Evolutionary conservation across 2,888 invertebrate species (phyloP), one percentile per base, ranked within the genome.

Genomic region (Aethes cnicana): DNA sequence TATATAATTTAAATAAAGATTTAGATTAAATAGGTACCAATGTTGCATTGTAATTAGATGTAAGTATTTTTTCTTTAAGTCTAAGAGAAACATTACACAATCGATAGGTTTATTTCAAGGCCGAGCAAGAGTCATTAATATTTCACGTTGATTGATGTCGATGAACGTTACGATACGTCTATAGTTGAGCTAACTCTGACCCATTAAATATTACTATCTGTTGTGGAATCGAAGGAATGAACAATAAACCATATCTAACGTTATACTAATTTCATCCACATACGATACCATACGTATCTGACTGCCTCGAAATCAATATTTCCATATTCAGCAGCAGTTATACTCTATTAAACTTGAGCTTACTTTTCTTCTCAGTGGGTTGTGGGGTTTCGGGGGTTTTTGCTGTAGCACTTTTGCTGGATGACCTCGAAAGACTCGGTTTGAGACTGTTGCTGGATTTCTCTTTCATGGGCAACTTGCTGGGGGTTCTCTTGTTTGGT

Each of bases 381-480:
- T 61, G 70, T 8, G 89, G 89, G 53, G 75, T 92, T 70, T 95
- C 95, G 6, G 95, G 95, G 53, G 95, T 95, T 82, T 94, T 94
- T 8, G 87, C 85, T 61, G 84, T 91, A 39, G 90, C 87, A 59
- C 91, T 91, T 78, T 92, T 92, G 79, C 91, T 92, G 4, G 92
- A 92, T 30, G 92, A 92, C 59, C 92, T 88, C 3, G 91, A 89
- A 18, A 90, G 73, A 60, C 89, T 91, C 17, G 91, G 90, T 55
- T 91, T 87, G 4, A 86, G 56, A 59, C 88, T 87, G 70, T 78
- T 84, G 62, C 80, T 88, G 1, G 88, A 89, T 60, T 88, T 89
- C 55, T 88, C 86, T 59, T 87, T 88, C 35, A 77, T 84, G 25
- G 84, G 90, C 63, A 90, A 71, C 71, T 92, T 92, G 65, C 91